These are phyloP conservation scores for Spizella passerina DNA, from an alignment of 2,797 vertebrate species.

Conservation along the genomic window DNA sequence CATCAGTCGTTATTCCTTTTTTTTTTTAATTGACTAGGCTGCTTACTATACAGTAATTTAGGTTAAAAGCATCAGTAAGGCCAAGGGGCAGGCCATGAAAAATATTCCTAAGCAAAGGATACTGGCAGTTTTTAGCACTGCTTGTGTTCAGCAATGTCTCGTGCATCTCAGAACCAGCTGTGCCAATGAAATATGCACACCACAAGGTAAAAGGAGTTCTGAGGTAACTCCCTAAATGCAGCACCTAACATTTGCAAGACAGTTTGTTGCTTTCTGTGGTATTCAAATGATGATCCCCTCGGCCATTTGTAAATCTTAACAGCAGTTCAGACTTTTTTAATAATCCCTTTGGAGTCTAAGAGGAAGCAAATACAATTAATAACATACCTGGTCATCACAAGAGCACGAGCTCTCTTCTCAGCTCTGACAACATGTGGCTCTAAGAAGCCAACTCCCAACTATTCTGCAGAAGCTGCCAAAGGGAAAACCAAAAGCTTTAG, in stretches of 20 bases:
- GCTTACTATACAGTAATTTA: neutral
- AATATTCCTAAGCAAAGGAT: neutral
- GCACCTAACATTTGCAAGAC: neutral
- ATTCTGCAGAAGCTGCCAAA: neutral
- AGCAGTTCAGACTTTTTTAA: neutral
- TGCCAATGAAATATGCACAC: neutral
- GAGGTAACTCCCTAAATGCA: neutral
- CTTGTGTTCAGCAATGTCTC: neutral
- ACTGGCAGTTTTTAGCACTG: neutral
- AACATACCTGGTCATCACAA: accelerated
- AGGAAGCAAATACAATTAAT: neutral
- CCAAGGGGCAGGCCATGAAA: neutral
- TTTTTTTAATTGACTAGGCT: neutral
- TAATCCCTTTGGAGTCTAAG: neutral
- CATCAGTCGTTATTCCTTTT: neutral
- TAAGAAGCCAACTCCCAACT: neutral
- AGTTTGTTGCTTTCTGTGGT: neutral
- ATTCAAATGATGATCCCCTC: neutral
- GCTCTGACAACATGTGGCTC: neutral
- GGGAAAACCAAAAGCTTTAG: neutral
- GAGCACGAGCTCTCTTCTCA: neutral
- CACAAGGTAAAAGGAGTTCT: neutral
- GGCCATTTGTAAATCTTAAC: neutral
- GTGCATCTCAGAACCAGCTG: neutral
- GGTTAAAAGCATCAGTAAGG: neutral